These are phyloP conservation scores for Xylota sylvarum DNA, from an alignment of 2,888 invertebrate species.

Conservation along the genomic window DNA sequence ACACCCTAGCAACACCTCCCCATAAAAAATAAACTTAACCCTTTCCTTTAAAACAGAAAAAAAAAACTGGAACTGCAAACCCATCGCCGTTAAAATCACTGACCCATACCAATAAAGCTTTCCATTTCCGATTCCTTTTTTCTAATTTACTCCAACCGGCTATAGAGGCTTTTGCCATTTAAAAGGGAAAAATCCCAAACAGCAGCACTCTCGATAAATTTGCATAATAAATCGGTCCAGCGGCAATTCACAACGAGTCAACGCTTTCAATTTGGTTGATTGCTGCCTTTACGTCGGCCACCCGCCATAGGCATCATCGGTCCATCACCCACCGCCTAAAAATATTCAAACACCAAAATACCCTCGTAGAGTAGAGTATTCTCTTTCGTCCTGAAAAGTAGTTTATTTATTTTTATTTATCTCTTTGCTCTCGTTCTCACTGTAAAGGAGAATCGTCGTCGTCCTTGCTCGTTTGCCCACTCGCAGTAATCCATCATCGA, in stretches of 20 bases:
- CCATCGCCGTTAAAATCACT: slow-evolving; percentile 29
- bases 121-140: background rate
- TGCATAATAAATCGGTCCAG: slow-evolving; percentile 75
- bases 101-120: background rate
- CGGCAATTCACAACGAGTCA: slow-evolving; percentile 67
- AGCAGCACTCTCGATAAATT: slow-evolving; percentile 62
- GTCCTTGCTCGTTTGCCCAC: slow-evolving; percentile 7
- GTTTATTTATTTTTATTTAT: slow-evolving; percentile 51
- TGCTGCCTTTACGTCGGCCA: slow-evolving; percentile 56
- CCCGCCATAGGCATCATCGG: slow-evolving; percentile 7
- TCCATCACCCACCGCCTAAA: slow-evolving; percentile 9
- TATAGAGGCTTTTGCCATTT: slow-evolving; percentile 1
- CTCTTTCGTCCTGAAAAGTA: slow-evolving; percentile 45
- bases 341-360: slow-evolving; percentile 55
- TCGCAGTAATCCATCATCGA: slow-evolving; percentile 65
- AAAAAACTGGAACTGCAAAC: background rate
- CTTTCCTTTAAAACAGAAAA: background rate
- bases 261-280: slow-evolving; percentile 76
- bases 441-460: background rate
- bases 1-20: background rate
- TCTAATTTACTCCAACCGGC: slow-evolving; percentile 7
- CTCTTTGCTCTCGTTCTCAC: background rate
- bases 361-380: slow-evolving; percentile 4
- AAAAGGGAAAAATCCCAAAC: slow-evolving; percentile 15
- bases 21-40: background rate